Evolutionary conservation across 2,113 vertebrate genomes (phyloP).

Genomic region (Urocynchramus pylzowi): DNA sequence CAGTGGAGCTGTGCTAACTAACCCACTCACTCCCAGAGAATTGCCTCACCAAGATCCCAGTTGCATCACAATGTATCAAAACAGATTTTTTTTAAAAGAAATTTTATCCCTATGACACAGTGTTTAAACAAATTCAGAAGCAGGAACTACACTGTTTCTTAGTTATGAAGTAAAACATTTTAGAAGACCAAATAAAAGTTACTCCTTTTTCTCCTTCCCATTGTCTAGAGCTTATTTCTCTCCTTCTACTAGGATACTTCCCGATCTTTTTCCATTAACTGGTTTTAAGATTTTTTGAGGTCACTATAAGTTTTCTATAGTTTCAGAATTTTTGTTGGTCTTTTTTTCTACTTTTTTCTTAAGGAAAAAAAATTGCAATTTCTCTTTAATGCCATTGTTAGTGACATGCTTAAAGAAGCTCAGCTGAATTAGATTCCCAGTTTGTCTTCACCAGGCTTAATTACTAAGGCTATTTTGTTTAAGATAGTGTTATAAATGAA

Average conservation of each 20-base stretch:
- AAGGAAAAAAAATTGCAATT: background rate
- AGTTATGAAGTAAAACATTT: background rate
- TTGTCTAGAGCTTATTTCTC: background rate
- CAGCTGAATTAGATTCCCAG: background rate
- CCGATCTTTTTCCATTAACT: background rate
- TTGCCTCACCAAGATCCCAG: background rate
- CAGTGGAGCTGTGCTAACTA: background rate
- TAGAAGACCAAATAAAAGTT: background rate
- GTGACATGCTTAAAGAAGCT: background rate
- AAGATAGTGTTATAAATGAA: background rate
- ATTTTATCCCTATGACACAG: background rate
- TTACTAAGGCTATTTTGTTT: background rate
- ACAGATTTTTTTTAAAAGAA: background rate
- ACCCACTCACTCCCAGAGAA: background rate
- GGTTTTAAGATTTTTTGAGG: background rate
- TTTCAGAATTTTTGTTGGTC: background rate
- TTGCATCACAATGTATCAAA: background rate
- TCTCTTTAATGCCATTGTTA: background rate
- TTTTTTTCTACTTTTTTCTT: background rate
- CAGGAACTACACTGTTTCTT: background rate
- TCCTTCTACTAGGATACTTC: background rate
- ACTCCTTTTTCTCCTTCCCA: background rate
- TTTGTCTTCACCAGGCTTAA: background rate
- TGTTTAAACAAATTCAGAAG: background rate
- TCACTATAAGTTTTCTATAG: background rate